Conservation (phyloP, 2,797 vertebrate genomes). For the Gadopsis marmoratus region DNA sequence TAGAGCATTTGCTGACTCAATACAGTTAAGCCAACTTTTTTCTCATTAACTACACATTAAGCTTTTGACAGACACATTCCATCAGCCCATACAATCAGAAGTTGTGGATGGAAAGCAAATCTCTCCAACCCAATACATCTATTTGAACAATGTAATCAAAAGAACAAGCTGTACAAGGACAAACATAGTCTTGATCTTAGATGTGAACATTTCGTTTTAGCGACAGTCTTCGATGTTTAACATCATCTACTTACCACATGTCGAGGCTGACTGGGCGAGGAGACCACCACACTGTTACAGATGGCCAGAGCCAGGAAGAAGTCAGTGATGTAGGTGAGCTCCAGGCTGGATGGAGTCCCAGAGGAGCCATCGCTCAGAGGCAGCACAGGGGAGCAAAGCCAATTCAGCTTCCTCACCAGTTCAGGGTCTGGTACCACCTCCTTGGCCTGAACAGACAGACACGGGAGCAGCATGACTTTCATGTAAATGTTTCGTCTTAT, state of each 20-base stretch:
- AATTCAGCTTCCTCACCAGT: conserved; percentile 87
- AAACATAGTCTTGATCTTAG: neutral
- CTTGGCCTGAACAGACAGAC: conserved; percentile 86
- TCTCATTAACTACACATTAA: neutral
- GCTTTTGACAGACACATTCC: neutral
- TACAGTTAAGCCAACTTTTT: neutral
- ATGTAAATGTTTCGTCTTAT: too few relatives aligned
- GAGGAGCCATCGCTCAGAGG: conserved; percentile 37
- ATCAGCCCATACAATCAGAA: neutral
- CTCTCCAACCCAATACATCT: neutral
- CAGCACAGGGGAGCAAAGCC: conserved; percentile 77
- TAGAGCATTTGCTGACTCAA: too few relatives aligned
- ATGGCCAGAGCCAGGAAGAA: conserved; percentile 95
- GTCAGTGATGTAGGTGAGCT: conserved; percentile 88
- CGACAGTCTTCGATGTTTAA: neutral
- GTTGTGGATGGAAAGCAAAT: neutral
- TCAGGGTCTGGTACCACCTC: conserved; percentile 91
- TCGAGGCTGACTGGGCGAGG: conserved; percentile 85
- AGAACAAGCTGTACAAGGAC: neutral
- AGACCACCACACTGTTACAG: conserved; percentile 98
- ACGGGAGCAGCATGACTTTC: conserved; percentile 1
- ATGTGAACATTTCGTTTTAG: neutral
- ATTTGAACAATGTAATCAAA: neutral
- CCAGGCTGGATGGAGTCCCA: conserved; percentile 67
- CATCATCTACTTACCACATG: conserved; percentile 82